Conservation (phyloP, 2,797 vertebrate species). For the Malacoraja senta region DNA sequence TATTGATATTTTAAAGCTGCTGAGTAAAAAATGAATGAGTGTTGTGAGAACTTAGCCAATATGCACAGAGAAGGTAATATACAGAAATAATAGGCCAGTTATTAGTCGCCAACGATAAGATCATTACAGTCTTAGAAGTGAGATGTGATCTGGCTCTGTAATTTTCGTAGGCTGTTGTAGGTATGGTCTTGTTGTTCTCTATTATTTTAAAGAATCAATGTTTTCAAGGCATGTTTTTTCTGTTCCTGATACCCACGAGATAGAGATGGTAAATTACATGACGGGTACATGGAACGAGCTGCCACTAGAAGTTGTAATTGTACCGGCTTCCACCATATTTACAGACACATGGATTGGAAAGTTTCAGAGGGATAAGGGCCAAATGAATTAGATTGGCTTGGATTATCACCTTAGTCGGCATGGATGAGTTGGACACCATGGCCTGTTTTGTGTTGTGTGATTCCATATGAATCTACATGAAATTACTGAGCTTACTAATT, state of each 20-base stretch:
- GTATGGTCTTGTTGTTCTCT: background rate
- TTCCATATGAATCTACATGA: background rate
- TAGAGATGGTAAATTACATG: background rate
- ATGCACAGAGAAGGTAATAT: background rate
- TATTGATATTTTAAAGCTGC: background rate
- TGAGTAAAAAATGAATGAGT: background rate
- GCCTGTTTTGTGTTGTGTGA: no score
- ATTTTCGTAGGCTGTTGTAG: background rate
- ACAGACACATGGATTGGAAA: no score
- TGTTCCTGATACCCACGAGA: background rate
- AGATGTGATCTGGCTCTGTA: constrained; percentile 8
- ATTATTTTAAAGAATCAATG: background rate
- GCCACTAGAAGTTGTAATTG: no score
- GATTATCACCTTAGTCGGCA: no score
- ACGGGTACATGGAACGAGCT: no score
- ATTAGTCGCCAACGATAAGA: background rate
- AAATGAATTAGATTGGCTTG: no score
- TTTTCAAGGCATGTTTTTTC: background rate
- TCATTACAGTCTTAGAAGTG: background rate
- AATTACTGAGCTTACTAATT: background rate
- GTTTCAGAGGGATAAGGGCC: no score
- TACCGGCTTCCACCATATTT: no score
- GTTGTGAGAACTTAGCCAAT: background rate
- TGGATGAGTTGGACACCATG: no score
- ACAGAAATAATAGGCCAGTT: background rate